Conservation (phyloP, 2,888 invertebrate genomes). For the Drosophila infuscata region DNA sequence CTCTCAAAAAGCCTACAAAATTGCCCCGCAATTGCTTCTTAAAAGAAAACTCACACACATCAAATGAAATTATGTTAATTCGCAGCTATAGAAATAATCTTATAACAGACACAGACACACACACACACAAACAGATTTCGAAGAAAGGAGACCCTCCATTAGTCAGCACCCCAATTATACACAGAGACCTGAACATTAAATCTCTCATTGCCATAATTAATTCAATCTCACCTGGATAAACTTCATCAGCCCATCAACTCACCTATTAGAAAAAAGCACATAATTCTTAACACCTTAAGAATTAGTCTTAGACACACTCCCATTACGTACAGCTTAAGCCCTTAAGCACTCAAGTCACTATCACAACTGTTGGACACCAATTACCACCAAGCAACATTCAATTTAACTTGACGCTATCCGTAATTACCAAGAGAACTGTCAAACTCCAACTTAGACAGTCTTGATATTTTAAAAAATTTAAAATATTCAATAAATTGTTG, state of each 20-base stretch:
- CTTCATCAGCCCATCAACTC: neutral
- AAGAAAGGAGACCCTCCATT: neutral
- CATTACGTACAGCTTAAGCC: neutral
- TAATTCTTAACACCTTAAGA: neutral
- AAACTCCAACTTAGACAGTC: neutral
- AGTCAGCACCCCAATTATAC: neutral
- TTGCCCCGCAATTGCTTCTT: slow-evolving; percentile 30
- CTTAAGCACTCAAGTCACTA: neutral
- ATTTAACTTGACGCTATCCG: neutral
- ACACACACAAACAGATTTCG: neutral
- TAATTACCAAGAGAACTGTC: neutral
- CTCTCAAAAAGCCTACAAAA: slow-evolving; percentile 28
- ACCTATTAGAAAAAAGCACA: neutral
- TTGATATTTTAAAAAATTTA: neutral
- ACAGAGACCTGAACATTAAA: neutral
- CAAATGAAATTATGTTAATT: slow-evolving; percentile 1
- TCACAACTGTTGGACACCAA: neutral
- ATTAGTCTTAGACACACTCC: neutral
- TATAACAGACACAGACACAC: neutral
- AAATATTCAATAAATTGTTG: neutral
- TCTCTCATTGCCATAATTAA: slow-evolving; percentile 3
- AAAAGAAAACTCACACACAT: slow-evolving; percentile 2
- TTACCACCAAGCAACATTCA: neutral
- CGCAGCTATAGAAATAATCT: slow-evolving; percentile 1
- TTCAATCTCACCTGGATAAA: neutral